Conservation (phyloP, 1,140 invertebrate genomes). For the Drosophila pectinifera region DNA sequence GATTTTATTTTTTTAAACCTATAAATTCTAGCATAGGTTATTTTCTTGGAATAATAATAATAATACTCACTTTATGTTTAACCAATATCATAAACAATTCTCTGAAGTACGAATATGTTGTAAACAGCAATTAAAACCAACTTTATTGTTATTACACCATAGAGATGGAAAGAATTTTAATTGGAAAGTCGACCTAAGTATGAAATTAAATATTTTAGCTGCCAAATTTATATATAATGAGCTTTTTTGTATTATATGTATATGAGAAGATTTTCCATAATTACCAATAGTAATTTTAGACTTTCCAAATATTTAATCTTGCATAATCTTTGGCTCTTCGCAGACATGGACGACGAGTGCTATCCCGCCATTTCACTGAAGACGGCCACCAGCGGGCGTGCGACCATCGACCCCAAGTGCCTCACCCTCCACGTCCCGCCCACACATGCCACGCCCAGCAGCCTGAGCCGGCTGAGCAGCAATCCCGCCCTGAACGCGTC, state of each 20-base stretch:
- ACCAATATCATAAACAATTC: not conserved
- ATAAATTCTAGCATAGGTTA: not conserved
- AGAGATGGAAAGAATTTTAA: not conserved
- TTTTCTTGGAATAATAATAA: not conserved
- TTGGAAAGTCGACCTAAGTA: not conserved
- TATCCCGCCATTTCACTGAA: constrained; percentile 91
- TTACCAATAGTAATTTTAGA: not conserved
- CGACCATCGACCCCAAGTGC: constrained; percentile 80
- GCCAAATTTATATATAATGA: too few relatives aligned
- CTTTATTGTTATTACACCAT: not conserved
- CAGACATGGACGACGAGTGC: constrained; percentile 94
- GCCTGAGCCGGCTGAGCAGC: constrained; percentile 53
- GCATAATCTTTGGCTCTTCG: not conserved
- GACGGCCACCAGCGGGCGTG: constrained; percentile 84
- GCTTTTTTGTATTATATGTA: too few relatives aligned
- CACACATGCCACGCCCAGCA: constrained; percentile 56
- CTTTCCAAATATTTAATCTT: not conserved
- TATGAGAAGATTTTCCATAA: too few relatives aligned
- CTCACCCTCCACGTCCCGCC: constrained; percentile 68
- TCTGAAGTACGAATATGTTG: not conserved
- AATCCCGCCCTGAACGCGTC: constrained; percentile 54
- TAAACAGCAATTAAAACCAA: not conserved
- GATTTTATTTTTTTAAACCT: not conserved
- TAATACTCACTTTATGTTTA: too few relatives aligned
- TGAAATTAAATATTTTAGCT: not conserved